These are phyloP conservation scores for Dicrurus megarhynchus DNA, from an alignment of 2,113 vertebrate genomes.

Conservation along the genomic window DNA sequence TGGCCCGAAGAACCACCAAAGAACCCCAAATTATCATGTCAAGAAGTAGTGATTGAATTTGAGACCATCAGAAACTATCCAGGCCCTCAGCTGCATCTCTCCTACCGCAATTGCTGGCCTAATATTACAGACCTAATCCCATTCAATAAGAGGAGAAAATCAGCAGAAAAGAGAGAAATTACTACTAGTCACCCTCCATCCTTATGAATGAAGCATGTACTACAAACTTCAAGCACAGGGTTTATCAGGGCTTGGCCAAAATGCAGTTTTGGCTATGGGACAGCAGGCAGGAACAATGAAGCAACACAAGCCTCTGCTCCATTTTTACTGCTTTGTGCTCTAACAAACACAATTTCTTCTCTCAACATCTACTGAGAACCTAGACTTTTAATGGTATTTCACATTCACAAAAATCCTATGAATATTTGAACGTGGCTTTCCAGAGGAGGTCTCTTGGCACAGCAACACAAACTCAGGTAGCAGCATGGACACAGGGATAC, in stretches of 20 bases:
- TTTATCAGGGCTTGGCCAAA: background rate
- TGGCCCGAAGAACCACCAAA: background rate
- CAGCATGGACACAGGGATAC: background rate
- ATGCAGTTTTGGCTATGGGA: background rate
- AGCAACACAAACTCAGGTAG: background rate
- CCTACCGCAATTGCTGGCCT: background rate
- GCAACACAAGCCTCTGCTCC: background rate
- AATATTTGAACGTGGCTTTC: background rate
- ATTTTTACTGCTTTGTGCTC: background rate
- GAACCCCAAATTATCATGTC: background rate
- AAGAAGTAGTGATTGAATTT: background rate
- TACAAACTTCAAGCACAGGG: background rate
- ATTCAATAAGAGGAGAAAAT: background rate
- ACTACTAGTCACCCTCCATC: background rate
- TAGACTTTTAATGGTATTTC: background rate
- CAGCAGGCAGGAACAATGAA: background rate
- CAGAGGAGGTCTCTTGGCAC: background rate
- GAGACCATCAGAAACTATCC: background rate
- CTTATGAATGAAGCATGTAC: background rate
- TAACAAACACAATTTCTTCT: background rate
- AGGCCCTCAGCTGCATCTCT: background rate
- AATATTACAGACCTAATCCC: background rate
- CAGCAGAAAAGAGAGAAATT: background rate
- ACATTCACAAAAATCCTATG: background rate
- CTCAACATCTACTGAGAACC: background rate